Conservation (phyloP, 2,797 vertebrate species). For the Schizopygopsis pylzovi region DNA sequence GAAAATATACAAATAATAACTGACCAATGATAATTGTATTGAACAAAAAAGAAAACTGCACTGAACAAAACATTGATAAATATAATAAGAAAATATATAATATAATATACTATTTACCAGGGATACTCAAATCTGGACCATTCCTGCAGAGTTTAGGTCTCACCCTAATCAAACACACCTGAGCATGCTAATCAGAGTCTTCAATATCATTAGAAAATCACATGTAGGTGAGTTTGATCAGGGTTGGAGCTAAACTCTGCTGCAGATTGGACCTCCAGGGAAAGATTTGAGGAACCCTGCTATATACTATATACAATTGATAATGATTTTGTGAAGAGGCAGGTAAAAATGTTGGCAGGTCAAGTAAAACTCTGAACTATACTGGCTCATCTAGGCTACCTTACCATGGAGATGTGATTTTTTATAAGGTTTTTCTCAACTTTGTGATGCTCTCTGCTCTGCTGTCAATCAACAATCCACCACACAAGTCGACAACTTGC, state of each 20-base stretch:
- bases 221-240: too few species aligned
- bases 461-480: slow-evolving; percentile 8
- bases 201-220: too few species aligned
- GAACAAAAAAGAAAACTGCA: neutral
- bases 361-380: neutral
- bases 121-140: too few species aligned
- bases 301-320: neutral
- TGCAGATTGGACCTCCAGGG: too few species aligned
- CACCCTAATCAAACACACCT: too few species aligned
- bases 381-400: neutral
- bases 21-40: too few species aligned
- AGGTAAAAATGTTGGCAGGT: too few species aligned
- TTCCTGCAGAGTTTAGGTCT: too few species aligned
- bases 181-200: too few species aligned
- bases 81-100: neutral
- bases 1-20: neutral
- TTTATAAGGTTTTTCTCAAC: neutral
- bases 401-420: neutral
- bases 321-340: neutral
- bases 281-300: too few species aligned
- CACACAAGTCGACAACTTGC: neutral
- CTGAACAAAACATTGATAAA: neutral
- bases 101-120: neutral
- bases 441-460: neutral
- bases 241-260: too few species aligned